Evolutionary conservation across 2,113 vertebrate species (phyloP).

Genomic region (Spea multiplicata): DNA sequence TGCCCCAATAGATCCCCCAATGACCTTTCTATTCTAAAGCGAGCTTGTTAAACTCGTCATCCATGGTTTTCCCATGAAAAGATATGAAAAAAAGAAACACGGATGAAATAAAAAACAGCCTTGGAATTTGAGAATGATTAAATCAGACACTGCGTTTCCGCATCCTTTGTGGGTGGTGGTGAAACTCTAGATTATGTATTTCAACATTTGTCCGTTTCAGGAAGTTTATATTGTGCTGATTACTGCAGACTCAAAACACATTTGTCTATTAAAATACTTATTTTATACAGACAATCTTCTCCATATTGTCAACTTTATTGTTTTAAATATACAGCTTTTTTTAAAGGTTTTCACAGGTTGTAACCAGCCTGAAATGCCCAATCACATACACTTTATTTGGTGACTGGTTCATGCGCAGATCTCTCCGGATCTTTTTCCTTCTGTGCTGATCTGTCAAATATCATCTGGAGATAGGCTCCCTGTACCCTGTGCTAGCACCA

Average conservation of each 20-base stretch:
- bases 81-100: constrained; percentile 20
- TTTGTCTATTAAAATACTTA: constrained; percentile 21
- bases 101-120: constrained; percentile 43
- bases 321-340: not conserved
- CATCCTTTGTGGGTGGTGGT: constrained; percentile 34
- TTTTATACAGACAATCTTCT: constrained; percentile 27
- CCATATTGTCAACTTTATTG: not conserved
- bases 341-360: too few relatives aligned
- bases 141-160: constrained; percentile 40
- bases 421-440: too few relatives aligned
- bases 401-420: too few relatives aligned
- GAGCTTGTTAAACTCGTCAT: constrained; percentile 13
- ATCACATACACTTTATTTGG: too few relatives aligned
- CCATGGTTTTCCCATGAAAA: constrained; percentile 15
- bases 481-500: too few relatives aligned
- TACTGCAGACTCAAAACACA: constrained; percentile 39
- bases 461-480: too few relatives aligned
- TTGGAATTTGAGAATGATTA: constrained; percentile 41
- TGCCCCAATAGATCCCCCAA: constrained; percentile 10
- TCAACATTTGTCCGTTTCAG: constrained; percentile 41
- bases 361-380: too few relatives aligned
- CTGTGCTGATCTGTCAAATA: too few relatives aligned
- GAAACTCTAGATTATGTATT: constrained; percentile 43
- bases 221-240: constrained; percentile 43
- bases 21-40: constrained; percentile 28